Evolutionary conservation across 2,113 vertebrate species (phyloP).

Genomic region (Mormyrus iriodes): DNA sequence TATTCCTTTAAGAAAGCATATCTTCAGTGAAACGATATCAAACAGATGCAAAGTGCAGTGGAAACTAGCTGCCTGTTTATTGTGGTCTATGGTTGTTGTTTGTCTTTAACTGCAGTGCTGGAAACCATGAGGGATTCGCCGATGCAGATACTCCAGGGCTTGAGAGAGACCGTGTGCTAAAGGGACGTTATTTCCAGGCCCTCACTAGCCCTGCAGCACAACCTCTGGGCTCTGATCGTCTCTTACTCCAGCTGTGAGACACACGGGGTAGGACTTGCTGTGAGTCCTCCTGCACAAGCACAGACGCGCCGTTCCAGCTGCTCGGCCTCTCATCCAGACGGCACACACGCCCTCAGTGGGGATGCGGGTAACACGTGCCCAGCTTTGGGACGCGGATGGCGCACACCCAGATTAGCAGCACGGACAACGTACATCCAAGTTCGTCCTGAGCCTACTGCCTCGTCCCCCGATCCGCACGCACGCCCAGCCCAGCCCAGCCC

Average conservation of each 20-base stretch:
- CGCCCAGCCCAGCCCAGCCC: no score
- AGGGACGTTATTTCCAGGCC: constrained; percentile 17
- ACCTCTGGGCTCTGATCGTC: not conserved
- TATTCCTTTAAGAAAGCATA: constrained; percentile 29
- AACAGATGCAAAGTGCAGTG: constrained; percentile 32
- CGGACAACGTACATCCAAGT: not conserved
- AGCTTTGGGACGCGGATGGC: not conserved
- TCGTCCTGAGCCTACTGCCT: not conserved
- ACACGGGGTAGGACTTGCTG: not conserved
- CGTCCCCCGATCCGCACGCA: not conserved
- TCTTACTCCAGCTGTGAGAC: constrained; percentile 12
- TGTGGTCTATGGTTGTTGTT: constrained; percentile 42
- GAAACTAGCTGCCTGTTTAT: constrained; percentile 37
- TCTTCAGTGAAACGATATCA: constrained; percentile 26
- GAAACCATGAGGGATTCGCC: constrained; percentile 20
- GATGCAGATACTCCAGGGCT: constrained; percentile 26
- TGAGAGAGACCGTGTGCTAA: constrained; percentile 7
- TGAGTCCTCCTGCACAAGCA: not conserved
- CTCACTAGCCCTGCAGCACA: constrained; percentile 10
- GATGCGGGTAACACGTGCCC: not conserved
- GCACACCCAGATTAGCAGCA: not conserved
- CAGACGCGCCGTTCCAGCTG: not conserved
- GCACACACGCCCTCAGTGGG: not conserved
- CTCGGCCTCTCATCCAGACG: not conserved
- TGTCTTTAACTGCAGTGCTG: constrained; percentile 35